Percentiles rank a stretch among this genome's conserved stretches.
These are phyloP conservation scores for Podilymbus podiceps DNA, from an alignment of 2,113 vertebrate genomes.

Conservation along the genomic window DNA sequence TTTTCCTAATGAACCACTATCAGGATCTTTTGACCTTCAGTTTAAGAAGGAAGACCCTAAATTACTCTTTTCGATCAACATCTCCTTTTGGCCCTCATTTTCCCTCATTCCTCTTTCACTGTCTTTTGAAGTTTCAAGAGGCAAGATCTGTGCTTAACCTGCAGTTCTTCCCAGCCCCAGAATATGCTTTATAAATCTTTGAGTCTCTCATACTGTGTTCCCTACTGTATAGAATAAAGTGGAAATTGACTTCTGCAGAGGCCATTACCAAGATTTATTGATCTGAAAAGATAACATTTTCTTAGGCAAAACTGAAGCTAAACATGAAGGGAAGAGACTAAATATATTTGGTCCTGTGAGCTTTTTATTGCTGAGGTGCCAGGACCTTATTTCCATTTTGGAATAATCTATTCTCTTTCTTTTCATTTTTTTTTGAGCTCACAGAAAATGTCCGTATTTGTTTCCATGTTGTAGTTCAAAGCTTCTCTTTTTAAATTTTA, in stretches of 20 bases:
- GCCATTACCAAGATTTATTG: constrained; percentile 42
- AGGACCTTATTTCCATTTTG: constrained; percentile 13
- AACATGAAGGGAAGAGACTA: constrained; percentile 40
- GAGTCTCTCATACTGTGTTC: constrained; percentile 24
- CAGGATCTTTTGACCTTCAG: background rate
- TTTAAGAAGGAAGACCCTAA: background rate
- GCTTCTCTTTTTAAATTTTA: constrained; percentile 51
- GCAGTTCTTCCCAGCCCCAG: background rate
- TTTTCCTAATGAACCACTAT: background rate
- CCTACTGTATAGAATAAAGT: constrained; percentile 56
- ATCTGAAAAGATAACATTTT: constrained; percentile 39
- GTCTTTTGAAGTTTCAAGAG: constrained; percentile 33
- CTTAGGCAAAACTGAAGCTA: constrained; percentile 35
- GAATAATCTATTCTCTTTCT: constrained; percentile 41
- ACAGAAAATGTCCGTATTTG: constrained; percentile 13
- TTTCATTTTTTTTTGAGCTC: background rate
- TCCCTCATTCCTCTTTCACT: background rate
- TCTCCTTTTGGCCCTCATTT: background rate
- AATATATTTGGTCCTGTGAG: constrained; percentile 36
- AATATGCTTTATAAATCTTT: constrained; percentile 41
- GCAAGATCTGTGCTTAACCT: constrained; percentile 19
- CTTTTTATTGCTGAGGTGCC: constrained; percentile 17
- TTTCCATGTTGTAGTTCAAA: constrained; percentile 61
- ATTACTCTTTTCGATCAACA: background rate
- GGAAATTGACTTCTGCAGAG: constrained; percentile 40